Percentiles rank a stretch among this genome's conserved stretches.
Conservation (phyloP, 35 echinoderm and acorn worm species). For the Ophioderma brevispina region DNA sequence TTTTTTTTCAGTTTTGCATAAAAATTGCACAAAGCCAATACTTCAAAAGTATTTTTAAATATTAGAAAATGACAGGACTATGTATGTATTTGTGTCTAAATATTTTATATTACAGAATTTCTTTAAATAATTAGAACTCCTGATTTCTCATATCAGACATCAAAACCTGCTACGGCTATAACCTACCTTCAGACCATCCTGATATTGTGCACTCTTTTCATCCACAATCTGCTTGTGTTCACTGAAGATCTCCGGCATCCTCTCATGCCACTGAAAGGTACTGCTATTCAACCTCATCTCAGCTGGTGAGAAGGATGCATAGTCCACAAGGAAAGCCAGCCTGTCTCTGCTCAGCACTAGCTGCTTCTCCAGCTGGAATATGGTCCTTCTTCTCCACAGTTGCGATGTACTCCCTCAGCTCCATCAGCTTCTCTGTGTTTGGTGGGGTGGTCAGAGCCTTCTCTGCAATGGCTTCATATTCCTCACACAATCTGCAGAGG, state of each 20-base stretch:
- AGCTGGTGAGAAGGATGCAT: slow-evolving; percentile 92
- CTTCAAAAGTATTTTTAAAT: too few species aligned
- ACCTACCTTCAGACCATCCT: slow-evolving; percentile 88
- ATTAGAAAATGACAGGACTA: too few species aligned
- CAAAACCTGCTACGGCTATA: too few species aligned
- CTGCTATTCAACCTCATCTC: slow-evolving; percentile 98
- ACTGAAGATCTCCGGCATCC: slow-evolving; percentile 94
- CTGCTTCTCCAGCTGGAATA: slow-evolving; percentile 88
- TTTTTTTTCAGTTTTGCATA: too few species aligned
- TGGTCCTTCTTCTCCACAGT: slow-evolving; percentile 90
- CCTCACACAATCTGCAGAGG: slow-evolving; percentile 76
- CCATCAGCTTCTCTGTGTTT: slow-evolving; percentile 98
- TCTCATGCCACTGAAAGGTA: slow-evolving; percentile 97
- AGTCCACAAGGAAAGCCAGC: slow-evolving; percentile 92
- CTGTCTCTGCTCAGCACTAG: slow-evolving; percentile 81
- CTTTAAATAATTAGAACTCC: too few species aligned
- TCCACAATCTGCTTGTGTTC: slow-evolving; percentile 87
- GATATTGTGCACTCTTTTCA: slow-evolving; percentile 92
- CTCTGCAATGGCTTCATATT: slow-evolving; percentile 95
- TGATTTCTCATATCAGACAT: too few species aligned
- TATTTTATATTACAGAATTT: too few species aligned
- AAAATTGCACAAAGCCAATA: too few species aligned
- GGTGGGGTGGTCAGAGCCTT: slow-evolving; percentile 95
- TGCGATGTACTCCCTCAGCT: slow-evolving; percentile 81
- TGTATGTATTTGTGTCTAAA: too few species aligned